Percentiles rank a stretch among this genome's conserved stretches.
Conservation (phyloP, 2,888 invertebrate genomes). For the Troides helena region DNA sequence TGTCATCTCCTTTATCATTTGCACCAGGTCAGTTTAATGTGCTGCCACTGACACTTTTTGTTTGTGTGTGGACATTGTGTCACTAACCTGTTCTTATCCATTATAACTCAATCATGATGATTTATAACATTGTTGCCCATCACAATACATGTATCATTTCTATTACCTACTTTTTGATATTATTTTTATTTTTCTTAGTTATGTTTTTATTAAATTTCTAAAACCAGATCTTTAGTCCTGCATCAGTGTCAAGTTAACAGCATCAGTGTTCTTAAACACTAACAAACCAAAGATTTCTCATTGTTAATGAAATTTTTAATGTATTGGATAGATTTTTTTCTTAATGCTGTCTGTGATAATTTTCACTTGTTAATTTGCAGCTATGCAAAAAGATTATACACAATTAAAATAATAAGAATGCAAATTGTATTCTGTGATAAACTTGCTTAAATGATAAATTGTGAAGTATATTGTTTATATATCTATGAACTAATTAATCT, state of each 20-base stretch:
- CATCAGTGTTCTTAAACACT: neutral
- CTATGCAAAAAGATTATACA: no score
- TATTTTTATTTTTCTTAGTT: neutral
- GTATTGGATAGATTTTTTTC: no score
- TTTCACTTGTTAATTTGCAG: neutral
- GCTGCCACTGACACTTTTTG: slow-evolving; percentile 68
- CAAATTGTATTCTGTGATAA: no score
- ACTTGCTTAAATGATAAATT: neutral
- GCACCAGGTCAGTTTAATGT: slow-evolving; percentile 79
- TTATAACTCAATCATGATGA: slow-evolving; percentile 33
- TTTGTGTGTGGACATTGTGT: slow-evolving; percentile 75
- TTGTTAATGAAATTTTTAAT: no score
- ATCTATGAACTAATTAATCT: neutral
- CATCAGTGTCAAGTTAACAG: neutral
- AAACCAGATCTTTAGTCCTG: neutral
- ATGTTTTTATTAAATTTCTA: neutral
- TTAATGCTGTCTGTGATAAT: neutral
- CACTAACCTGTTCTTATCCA: slow-evolving; percentile 64
- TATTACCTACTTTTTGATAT: neutral
- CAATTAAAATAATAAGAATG: no score
- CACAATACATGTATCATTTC: slow-evolving; percentile 34
- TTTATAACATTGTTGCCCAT: slow-evolving; percentile 54
- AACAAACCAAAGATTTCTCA: no score
- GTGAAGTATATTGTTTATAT: neutral
- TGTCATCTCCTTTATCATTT: slow-evolving; percentile 77